Base-by-base conservation (phyloP, 53 echinoderm and acorn worm species). In the Henricia sp. region DNA sequence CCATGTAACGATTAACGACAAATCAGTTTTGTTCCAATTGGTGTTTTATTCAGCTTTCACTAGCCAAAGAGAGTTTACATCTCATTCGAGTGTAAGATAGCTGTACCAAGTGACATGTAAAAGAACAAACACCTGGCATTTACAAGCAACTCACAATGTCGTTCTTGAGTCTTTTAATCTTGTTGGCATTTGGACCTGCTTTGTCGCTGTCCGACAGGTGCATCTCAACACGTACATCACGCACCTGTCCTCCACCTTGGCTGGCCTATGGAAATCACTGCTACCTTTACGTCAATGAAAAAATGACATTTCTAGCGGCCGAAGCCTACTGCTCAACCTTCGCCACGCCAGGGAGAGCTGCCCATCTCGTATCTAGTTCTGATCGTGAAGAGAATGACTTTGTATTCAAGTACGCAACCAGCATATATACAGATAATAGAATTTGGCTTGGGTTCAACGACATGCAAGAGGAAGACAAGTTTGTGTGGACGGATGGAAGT, bases 371-470 rank as follows among this genome's bases (percentile, higher is more conserved):
- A 17, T 67, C 67, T 11, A 39, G 37, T 37, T 3, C 39, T 39
- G 40, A 39, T 17, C 13, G 67, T 19, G 37, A 11, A 3, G 67
- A 67, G 10, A 67, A 14, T n/a, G 9, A 67, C 2, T 67, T 67
- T 40, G 67, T 39, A 17, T n/a, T n/a, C n/a, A 37, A 11, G 5
- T 67, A 67, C 10, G 40, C 40, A n/a, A n/a, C 10, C 3, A 32
- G 62, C 1, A 29, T 2, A 34, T 60, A 0, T 2, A 10, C 33
- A 8, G 1, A 1, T 3, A n/a, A n/a, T 12, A 0, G 38, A 20
- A 0, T 39, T 39, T 67, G 67, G 67, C 37, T 67, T 19, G 67
- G 67, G 38, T 67, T 39, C 40, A 67, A 67, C 23, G 67, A 67
- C 24, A 20, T 37, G 4, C n/a, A 9, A 6, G 3, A 17, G 1